Evolutionary conservation across 2,888 invertebrate genomes (phyloP), one percentile per base, ranked within the genome.

Genomic region (Leptodirus hochenwartii): DNA sequence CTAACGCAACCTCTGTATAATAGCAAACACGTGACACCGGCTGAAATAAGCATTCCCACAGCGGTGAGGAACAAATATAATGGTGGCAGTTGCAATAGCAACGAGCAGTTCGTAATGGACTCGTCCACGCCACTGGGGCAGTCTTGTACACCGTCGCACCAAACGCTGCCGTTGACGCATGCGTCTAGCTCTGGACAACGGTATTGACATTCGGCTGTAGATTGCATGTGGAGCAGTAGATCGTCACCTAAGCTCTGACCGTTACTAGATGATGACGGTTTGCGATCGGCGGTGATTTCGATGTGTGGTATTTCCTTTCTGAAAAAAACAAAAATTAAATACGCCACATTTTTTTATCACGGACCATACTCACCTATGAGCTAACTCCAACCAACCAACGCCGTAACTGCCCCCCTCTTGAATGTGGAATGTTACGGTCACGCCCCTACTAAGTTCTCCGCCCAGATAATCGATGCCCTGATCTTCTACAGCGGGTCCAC

Each of bases 121-220:
- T 82, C 81, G 54, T 84, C 82, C 39, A 74, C 70, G 1, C 79
- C 81, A 3, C 69, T 72, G 6, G 82, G 82, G 46, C 84, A 84
- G 49, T 84, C 80, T 28, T 64, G 56, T 20, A 67, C 53, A 11
- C 80, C 81, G 45, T 82, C 80, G 45, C 82, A 84, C 80, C 82
- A 81, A 30, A 82, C 63, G 26, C 72, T 69, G 0, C 73, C 62
- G 44, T 76, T 71, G 38, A 82, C 80, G 52, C 82, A 84, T 9
- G 81, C 82, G 49, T 79, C 76, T 37, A 84, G 54, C 31, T 81
- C 81, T 3, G 76, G 68, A 48, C 84, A 84, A 25, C 74, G 66
- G 52, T 72, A 70, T 37, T 66, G 64, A 46, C 82, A 82, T 43
- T 81, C 79, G 32, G 74, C 75, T n/a, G n/a, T n/a, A n/a, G n/a